Percentiles rank a stretch among this genome's conserved stretches.
These are phyloP conservation scores for Drosophila nikananu DNA, from an alignment of 1,140 invertebrate species.

Conservation along the genomic window DNA sequence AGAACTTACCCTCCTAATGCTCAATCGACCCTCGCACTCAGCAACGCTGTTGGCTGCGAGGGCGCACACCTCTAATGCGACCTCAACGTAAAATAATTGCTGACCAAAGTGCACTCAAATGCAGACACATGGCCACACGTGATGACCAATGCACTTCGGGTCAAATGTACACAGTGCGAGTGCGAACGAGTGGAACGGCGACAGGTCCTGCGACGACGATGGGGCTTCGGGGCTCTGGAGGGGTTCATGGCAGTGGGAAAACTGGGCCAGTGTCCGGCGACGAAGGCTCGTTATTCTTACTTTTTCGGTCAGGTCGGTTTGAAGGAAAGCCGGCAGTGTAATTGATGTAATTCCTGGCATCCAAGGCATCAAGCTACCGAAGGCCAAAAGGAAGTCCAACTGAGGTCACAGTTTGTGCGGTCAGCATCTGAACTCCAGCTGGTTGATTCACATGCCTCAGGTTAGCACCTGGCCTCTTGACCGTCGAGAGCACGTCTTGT, in stretches of 20 bases:
- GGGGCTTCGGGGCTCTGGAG: not conserved
- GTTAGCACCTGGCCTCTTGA: slow-evolving; percentile 23
- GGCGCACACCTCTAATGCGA: slow-evolving; percentile 78
- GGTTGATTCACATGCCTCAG: slow-evolving; percentile 43
- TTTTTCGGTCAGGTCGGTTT: slow-evolving; percentile 70
- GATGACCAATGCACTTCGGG: slow-evolving; percentile 83
- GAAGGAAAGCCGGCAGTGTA: slow-evolving; percentile 71
- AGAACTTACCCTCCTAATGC: not conserved
- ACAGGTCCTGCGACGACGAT: not conserved
- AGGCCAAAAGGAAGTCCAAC: slow-evolving; percentile 20
- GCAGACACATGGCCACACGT: slow-evolving; percentile 83
- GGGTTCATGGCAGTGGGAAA: slow-evolving; percentile 8
- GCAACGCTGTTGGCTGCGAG: slow-evolving; percentile 57
- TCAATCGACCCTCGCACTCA: slow-evolving; percentile 36
- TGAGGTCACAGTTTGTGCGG: slow-evolving; percentile 39
- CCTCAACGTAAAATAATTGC: slow-evolving; percentile 84
- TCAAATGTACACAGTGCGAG: slow-evolving; percentile 69
- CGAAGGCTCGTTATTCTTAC: slow-evolving; percentile 76
- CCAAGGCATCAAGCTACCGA: slow-evolving; percentile 69
- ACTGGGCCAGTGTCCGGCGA: slow-evolving; percentile 53
- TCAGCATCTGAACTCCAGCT: slow-evolving; percentile 38
- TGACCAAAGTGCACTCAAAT: slow-evolving; percentile 84
- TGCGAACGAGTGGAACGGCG: slow-evolving; percentile 42
- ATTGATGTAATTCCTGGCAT: slow-evolving; percentile 78
- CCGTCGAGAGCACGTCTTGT: slow-evolving; percentile 2